phyloP scores from a whole-genome alignment of 2,797 vertebrate species.

The Cyprinella venusta region DNA sequence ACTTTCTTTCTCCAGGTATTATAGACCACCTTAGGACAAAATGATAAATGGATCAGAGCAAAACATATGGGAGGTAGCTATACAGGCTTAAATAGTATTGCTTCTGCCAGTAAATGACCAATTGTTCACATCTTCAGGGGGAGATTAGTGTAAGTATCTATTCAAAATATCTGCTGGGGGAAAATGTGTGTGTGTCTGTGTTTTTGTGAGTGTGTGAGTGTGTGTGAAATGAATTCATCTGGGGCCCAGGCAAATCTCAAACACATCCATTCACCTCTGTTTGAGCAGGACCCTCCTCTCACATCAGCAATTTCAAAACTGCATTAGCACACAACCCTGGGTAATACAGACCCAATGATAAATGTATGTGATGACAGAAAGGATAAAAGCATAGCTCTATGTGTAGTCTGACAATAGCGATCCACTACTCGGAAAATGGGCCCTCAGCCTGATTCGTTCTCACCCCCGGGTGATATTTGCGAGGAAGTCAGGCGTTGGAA shows the following conservation, averaged over 20 bases:
- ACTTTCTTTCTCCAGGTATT: neutral
- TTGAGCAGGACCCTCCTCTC: slow-evolving; percentile 13
- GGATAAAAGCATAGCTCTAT: slow-evolving; percentile 28
- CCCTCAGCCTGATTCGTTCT: slow-evolving; percentile 35
- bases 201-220: neutral
- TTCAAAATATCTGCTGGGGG: slow-evolving; percentile 7
- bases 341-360: slow-evolving; percentile 27
- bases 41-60: slow-evolving; percentile 11
- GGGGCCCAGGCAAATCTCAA: slow-evolving; percentile 14
- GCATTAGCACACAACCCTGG: slow-evolving; percentile 36
- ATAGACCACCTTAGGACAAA: neutral
- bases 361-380: slow-evolving; percentile 47
- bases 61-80: slow-evolving; percentile 18
- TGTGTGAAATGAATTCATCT: slow-evolving; percentile 3
- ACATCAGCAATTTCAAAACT: slow-evolving; percentile 42
- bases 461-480: slow-evolving; percentile 1
- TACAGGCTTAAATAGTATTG: slow-evolving; percentile 11
- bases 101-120: slow-evolving; percentile 34
- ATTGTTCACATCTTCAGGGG: slow-evolving; percentile 38
- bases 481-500: slow-evolving; percentile 25
- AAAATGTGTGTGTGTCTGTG: neutral
- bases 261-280: slow-evolving; percentile 31
- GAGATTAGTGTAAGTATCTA: slow-evolving; percentile 17
- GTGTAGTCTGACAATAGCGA: slow-evolving; percentile 50
- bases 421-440: slow-evolving; percentile 40